Evolutionary conservation across 2,797 vertebrate genomes (phyloP).

Genomic region (Helarctos malayanus): DNA sequence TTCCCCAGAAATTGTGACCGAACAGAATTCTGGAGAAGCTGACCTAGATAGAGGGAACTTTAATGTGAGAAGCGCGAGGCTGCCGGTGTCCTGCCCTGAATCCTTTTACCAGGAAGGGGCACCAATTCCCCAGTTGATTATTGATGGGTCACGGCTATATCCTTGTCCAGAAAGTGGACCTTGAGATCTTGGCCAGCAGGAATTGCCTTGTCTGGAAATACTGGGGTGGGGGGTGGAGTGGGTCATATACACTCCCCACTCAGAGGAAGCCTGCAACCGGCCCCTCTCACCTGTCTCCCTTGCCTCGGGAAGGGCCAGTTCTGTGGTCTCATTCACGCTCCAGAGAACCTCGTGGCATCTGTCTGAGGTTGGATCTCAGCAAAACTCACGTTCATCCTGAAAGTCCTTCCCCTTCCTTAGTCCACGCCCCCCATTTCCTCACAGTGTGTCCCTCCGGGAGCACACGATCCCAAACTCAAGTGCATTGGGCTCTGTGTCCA

Average conservation of each 20-base stretch:
- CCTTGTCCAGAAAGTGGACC: background rate
- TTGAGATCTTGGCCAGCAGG: background rate
- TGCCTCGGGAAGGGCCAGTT: background rate
- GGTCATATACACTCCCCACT: background rate
- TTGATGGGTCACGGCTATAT: background rate
- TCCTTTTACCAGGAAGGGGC: background rate
- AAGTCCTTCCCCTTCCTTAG: background rate
- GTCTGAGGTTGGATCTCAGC: no score
- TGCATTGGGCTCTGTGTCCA: background rate
- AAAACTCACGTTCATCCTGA: background rate
- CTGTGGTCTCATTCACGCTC: background rate
- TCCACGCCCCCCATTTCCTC: accelerated
- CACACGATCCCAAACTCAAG: accelerated
- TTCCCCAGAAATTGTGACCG: background rate
- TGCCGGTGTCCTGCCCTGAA: background rate
- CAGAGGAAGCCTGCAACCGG: background rate
- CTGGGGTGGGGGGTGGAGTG: background rate
- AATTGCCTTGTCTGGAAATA: background rate
- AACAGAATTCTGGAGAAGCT: background rate
- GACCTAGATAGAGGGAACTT: background rate
- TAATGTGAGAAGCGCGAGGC: background rate
- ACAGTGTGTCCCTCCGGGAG: background rate
- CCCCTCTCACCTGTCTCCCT: no score
- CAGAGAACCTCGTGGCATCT: accelerated
- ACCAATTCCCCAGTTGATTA: background rate